Percentiles rank a stretch among this genome's conserved stretches.
Evolutionary conservation across 2,888 invertebrate genomes (phyloP).

Genomic region (Trachelus tabidus): DNA sequence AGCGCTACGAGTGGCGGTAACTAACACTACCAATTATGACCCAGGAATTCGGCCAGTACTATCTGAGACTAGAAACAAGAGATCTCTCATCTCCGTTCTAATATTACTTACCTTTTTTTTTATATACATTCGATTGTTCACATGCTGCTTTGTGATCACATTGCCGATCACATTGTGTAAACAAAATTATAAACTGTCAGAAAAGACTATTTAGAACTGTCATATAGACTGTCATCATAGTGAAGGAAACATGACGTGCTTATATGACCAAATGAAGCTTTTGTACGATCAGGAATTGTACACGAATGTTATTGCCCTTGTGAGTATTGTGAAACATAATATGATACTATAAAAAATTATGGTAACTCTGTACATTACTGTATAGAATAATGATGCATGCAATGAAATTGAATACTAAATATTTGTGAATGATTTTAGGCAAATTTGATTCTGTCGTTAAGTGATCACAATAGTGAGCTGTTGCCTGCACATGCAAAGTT

Average conservation of each 20-base stretch:
- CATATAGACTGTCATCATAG: background rate
- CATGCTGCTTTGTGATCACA: background rate
- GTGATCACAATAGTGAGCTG: conserved; percentile 75
- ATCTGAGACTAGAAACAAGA: background rate
- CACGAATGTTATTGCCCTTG: conserved; percentile 77
- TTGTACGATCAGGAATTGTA: conserved; percentile 79
- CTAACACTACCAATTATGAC: background rate
- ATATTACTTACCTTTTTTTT: background rate
- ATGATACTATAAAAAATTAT: background rate
- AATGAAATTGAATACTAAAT: background rate
- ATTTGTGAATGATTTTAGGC: conserved; percentile 68
- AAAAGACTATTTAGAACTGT: background rate
- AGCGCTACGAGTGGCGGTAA: background rate
- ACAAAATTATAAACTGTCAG: background rate
- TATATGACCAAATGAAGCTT: conserved; percentile 76
- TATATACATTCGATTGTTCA: background rate
- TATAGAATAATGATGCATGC: background rate
- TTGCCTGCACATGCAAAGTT: conserved; percentile 74
- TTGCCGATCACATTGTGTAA: background rate
- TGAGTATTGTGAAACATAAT: conserved; percentile 62
- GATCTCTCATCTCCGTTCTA: background rate
- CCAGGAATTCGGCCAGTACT: background rate
- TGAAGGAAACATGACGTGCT: conserved; percentile 67
- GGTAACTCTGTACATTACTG: background rate
- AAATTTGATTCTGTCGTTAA: conserved; percentile 73